Evolutionary conservation across 2,797 vertebrate genomes (phyloP).

Genomic region (Austrolebias charrua): DNA sequence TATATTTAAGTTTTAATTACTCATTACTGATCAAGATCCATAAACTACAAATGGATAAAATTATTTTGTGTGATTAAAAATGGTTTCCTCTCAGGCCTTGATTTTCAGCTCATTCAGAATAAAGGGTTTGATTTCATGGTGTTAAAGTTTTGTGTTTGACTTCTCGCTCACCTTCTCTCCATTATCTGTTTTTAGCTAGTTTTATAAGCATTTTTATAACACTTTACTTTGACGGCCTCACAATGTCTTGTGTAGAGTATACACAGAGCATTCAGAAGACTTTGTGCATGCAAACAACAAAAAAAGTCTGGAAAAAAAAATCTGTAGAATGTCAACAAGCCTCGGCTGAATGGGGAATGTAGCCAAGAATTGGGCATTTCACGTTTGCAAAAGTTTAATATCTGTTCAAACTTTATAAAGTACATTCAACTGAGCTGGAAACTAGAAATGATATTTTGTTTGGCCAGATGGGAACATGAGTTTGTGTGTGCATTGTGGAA

Average conservation of each 20-base stretch:
- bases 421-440: no score
- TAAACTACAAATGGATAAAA: not conserved
- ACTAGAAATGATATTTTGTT: no score
- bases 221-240: not conserved
- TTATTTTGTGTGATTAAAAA: not conserved
- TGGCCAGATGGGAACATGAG: no score
- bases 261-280: not conserved
- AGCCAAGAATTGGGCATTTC: no score
- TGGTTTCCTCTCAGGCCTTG: not conserved
- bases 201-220: not conserved
- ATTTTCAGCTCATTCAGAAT: not conserved
- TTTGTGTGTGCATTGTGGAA: no score
- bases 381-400: no score
- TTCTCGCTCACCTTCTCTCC: not conserved
- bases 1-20: conserved; percentile 4
- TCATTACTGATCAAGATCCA: conserved; percentile 5
- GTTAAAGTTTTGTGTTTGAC: not conserved
- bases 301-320: no score
- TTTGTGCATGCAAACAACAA: no score
- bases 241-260: not conserved
- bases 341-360: no score
- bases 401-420: no score
- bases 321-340: no score
- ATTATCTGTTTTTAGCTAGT: not conserved
- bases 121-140: not conserved